Percentiles rank a stretch among this genome's conserved stretches.
phyloP scores from a whole-genome alignment of 2,888 invertebrate species.

The Monopis laevigella region DNA sequence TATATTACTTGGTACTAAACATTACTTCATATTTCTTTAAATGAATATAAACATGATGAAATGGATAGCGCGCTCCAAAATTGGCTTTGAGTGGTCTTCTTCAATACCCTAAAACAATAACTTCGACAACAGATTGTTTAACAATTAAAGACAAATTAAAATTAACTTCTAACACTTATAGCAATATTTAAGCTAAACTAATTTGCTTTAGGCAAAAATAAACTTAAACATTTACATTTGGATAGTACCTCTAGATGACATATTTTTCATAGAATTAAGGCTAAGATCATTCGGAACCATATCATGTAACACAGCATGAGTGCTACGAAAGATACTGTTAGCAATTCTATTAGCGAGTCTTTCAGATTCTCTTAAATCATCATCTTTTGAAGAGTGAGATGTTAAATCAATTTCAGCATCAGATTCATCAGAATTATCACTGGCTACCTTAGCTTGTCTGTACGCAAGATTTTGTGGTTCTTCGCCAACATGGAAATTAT shows the following conservation, averaged over 20 bases:
- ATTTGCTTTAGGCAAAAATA: too few relatives aligned
- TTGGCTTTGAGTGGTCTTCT: too few relatives aligned
- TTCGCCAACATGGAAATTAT: slow-evolving; percentile 41
- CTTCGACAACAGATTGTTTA: too few relatives aligned
- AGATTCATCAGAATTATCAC: slow-evolving; percentile 50
- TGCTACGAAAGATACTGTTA: slow-evolving; percentile 49
- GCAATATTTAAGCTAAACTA: too few relatives aligned
- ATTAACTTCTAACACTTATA: too few relatives aligned
- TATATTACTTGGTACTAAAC: too few relatives aligned
- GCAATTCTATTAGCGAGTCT: slow-evolving; percentile 51
- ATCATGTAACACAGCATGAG: slow-evolving; percentile 50
- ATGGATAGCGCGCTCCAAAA: too few relatives aligned
- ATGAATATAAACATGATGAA: too few relatives aligned
- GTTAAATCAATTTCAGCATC: slow-evolving; percentile 62
- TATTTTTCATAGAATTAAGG: slow-evolving; percentile 22
- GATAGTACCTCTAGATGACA: slow-evolving; percentile 9
- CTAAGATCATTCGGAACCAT: slow-evolving; percentile 60
- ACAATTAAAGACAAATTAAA: too few relatives aligned
- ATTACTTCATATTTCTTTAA: too few relatives aligned
- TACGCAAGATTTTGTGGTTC: slow-evolving; percentile 54
- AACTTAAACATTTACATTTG: background rate
- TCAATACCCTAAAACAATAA: too few relatives aligned
- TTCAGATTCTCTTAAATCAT: slow-evolving; percentile 52
- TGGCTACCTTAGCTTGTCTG: slow-evolving; percentile 33
- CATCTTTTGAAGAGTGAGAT: slow-evolving; percentile 57